These are phyloP conservation scores for Lutjanus erythropterus DNA, from an alignment of 2,113 vertebrate genomes.

Conservation along the genomic window DNA sequence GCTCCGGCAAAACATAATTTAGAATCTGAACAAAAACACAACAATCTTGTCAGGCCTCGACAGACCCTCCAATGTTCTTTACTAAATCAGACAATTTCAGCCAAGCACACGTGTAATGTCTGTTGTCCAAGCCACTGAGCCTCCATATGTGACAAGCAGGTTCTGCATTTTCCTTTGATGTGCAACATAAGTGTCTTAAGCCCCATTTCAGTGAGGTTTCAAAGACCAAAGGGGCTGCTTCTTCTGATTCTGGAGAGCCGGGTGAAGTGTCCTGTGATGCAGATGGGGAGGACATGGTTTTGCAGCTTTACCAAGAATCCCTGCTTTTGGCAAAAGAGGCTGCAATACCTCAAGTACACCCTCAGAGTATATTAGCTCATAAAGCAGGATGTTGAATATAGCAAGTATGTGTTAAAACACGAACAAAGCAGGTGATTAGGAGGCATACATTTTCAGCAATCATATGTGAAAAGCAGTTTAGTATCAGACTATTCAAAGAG, in stretches of 20 bases:
- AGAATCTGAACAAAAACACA: neutral
- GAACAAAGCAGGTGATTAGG: neutral
- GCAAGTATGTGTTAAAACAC: neutral
- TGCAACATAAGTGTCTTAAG: neutral
- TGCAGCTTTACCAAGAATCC: slow-evolving; percentile 20
- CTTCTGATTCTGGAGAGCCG: slow-evolving; percentile 25
- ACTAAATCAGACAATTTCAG: neutral
- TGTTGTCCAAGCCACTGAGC: neutral
- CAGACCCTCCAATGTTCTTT: neutral
- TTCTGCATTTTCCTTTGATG: slow-evolving; percentile 32
- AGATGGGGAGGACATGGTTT: neutral
- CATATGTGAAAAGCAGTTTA: neutral
- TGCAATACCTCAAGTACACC: neutral
- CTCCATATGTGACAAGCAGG: slow-evolving; percentile 6
- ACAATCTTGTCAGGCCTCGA: neutral
- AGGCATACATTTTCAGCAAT: neutral
- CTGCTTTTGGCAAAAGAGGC: neutral
- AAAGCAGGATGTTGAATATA: neutral
- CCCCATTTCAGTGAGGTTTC: slow-evolving; percentile 38
- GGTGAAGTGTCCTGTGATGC: slow-evolving; percentile 28
- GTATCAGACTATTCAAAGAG: neutral
- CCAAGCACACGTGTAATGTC: neutral
- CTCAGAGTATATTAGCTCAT: neutral
- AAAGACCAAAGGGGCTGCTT: slow-evolving; percentile 27
- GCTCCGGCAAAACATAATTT: neutral